Base-by-base conservation (phyloP, 2,888 invertebrate genomes). In the Alentia gelatinosa region DNA sequence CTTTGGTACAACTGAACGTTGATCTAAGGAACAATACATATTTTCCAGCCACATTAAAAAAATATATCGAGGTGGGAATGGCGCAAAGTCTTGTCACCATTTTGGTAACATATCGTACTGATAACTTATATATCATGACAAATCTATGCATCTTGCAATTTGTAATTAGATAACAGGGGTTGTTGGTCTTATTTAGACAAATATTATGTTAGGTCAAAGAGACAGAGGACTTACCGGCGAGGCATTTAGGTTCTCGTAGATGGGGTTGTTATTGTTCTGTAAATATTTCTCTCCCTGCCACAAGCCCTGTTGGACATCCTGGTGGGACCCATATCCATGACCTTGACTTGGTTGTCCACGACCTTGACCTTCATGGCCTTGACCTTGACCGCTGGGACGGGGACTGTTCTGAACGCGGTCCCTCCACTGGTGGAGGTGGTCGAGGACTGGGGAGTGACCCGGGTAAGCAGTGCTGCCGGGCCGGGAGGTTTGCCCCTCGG, bases 331-430 rank as follows among this genome's bases (percentile, higher is more conserved):
- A 35, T 83, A 83, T 19, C 47, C 47, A 26, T 30, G 9, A n/a
- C 56, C 56, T 30, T 75, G 75, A 40, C 39, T n/a, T 37, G 15
- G 26, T 1, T 30, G 83, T 19, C n/a, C n/a, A 26, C 26, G 9
- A n/a, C 56, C 56, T 30, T 75, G 75, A 40, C 39, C 39, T 37
- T 39, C 35, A 4, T 30, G 83, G 26, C n/a, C n/a, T 1, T 23
- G 40, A 0, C 83, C 83, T 5, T 83, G 83, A 37, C 83, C 83
- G 5, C 23, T 56, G 19, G 56, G 56, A 26, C 56, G 40, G 47
- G 90, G 90, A 30, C 90, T 90, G 83, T 83, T 83, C 56, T 79
- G 75, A 47, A 90, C 40, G 1, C 90, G 75, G 39, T 90, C 90
- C 56, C 40, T 26, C 90, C 75, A 79, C 40, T 83, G 47, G 23